Base-by-base conservation (phyloP, 2,888 invertebrate genomes). In the Gari tellinella region DNA sequence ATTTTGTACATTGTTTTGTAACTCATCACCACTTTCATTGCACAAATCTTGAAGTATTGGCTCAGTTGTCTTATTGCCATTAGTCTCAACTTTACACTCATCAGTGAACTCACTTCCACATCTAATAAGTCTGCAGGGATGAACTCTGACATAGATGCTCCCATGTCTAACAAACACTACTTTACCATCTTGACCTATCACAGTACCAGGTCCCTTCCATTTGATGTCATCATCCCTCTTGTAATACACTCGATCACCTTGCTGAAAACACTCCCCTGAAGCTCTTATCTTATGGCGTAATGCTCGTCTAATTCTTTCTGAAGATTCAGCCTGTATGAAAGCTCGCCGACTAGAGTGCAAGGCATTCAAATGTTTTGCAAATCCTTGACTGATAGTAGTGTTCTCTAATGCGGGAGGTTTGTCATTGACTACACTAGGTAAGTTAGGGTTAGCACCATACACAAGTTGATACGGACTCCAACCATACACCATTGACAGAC, bases 141-240 rank as follows among this genome's bases (percentile, higher is more conserved):
- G 72, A 10, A 78, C 74, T 51, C 74, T 49, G 1, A 80, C 68
- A 56, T 53, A 55, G 1, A 57, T 51, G 10, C 74, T 72, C 15
- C 80, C 78, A 67, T 82, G 82, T 48, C 72, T 53, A 14, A 78
- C 78, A 72, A 82, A 78, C 4, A 80, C 69, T n/a, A 77, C 72
- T 41, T 53, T 57, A 4, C 74, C 74, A 66, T 78, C 77, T 53
- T 78, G 72, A 38, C 77, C 78, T 46, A 80, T 81, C 1, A 80
- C 76, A 40, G 21, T 49, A 25, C 67, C 79, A 56, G 73, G 73
- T 12, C 76, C 72, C 52, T 67, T 81, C 79, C 81, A 80, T 53
- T 73, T 58, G 43, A 52, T 40, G 43, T 60, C 38, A 68, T 76
- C 73, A 57, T 67, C 48, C 19, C 80, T 26, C 23, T 72, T 77